Evolutionary conservation across 2,888 invertebrate genomes (phyloP), one percentile per base, ranked within the genome.

Genomic region (Chloromyia formosa): DNA sequence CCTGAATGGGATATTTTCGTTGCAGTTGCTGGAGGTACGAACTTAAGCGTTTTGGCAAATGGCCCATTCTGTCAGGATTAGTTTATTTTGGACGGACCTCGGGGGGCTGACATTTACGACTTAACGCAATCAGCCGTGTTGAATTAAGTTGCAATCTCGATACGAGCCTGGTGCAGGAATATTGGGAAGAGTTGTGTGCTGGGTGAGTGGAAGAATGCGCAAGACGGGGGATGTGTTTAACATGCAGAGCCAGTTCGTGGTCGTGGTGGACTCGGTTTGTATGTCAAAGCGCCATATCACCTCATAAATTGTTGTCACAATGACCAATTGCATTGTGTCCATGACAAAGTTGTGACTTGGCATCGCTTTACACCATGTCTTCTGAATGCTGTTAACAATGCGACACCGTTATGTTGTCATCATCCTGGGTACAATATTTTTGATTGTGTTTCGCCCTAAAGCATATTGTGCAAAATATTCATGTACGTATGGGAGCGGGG

Each of bases 121-220:
- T 71, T 71, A 71, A 71, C 71, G 71, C 71, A 71, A 71, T 71
- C 71, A 71, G 42, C 71, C 71, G 71, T 71, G 71, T 71, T 71
- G 71, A 56, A 71, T 58, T 71, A 56, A 71, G 56, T 56, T 40
- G 18, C 27, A 56, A 71, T 56, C 18, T 35, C 10, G 58, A 35
- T 7, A 14, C 27, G 60, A 60, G 27, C 2, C 14, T 12, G 22
- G 23, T 23, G 27, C 27, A 35, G 27, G 3, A 12, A 3, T 22
- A 60, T n/a, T 23, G 60, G 60, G 20, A 22, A 58, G 27, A 35
- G 7, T 35, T 35, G 7, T 56, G 16, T 35, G 20, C n/a, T 56
- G 27, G 23, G 23, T 22, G 40, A 5, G 23, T 45, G 27, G 56
- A 16, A n/a, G n/a, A n/a, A n/a, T n/a, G n/a, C n/a, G n/a, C n/a